Percentiles rank a stretch among this genome's conserved stretches.
Conservation (phyloP, 2,797 vertebrate genomes). For the Psittacula derbiana region DNA sequence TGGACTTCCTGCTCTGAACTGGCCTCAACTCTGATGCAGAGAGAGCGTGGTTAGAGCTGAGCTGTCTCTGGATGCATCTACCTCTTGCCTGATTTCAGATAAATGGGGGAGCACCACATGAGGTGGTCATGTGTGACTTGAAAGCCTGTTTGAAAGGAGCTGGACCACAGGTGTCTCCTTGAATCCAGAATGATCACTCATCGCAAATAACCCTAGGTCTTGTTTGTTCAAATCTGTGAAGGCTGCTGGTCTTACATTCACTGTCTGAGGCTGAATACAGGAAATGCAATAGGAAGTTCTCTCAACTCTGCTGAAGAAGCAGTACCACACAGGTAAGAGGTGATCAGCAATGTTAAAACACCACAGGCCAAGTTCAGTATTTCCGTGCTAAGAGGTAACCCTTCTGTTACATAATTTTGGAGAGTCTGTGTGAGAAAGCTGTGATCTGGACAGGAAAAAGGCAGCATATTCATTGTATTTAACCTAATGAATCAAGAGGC, state of each 20-base stretch:
- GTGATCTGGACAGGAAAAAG: neutral
- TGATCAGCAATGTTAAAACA: neutral
- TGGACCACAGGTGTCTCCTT: neutral
- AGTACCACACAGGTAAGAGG: neutral
- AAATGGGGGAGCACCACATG: neutral
- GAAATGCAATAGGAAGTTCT: neutral
- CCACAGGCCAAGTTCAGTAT: fast-evolving
- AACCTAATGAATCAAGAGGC: neutral
- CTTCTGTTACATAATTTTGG: neutral
- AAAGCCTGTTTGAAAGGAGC: neutral
- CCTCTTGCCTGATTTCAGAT: neutral
- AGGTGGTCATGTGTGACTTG: neutral
- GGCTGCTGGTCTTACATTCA: neutral
- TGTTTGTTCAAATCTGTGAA: neutral
- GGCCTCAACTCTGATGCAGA: neutral
- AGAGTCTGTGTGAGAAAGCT: neutral
- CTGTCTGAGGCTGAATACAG: neutral
- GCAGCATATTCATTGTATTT: neutral
- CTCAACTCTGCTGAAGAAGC: neutral
- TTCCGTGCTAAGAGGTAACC: neutral
- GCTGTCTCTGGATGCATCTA: neutral
- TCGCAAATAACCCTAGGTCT: neutral
- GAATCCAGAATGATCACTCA: neutral
- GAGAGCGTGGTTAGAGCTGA: neutral
- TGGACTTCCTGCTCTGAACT: neutral